Evolutionary conservation across 1,140 invertebrate species (phyloP), one percentile per base, ranked within the genome.

Genomic region (Aleiodes sp.): DNA sequence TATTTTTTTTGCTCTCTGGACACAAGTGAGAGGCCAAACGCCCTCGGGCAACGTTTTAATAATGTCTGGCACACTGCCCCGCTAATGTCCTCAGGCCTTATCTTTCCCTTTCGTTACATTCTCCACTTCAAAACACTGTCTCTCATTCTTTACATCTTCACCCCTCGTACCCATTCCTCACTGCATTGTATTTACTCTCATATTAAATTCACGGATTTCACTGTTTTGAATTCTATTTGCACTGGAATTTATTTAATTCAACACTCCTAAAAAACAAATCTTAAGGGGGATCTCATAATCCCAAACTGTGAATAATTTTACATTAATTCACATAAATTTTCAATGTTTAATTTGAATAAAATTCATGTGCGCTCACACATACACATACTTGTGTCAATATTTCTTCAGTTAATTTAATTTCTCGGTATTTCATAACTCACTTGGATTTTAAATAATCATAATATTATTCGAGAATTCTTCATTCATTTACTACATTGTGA

Each of bases 21-120:
- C 63, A 35, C 2, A 12, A 43, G 37, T 24, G 10, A 41, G 6
- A 26, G 52, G 46, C n/a, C n/a, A 66, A 35, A 21, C 16, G 19
- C 46, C 52, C 62, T 21, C 56, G 14, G 56, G 52, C 41, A 3
- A 78, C 78, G 79, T 83, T 83, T 78, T 83, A 84, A 84, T 83
- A 84, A 82, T 68, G 76, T 73, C 78, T 84, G 82, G 79, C 80
- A 80, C 75, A 75, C 74, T 79, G 81, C 78, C 78, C 79, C 61
- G 75, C 52, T 78, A 74, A 79, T 75, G 75, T 73, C 70, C 60
- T 66, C 39, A 69, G 66, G 65, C 67, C 72, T 68, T 65, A 65
- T 73, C 71, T 75, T 70, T 70, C 70, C 72, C 67, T 70, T 39
- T 60, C 63, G 9, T 24, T 56, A 33, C 31, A 35, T 31, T 57